Conservation (phyloP, 2,113 vertebrate species). For the Nothobranchius furzeri region DNA sequence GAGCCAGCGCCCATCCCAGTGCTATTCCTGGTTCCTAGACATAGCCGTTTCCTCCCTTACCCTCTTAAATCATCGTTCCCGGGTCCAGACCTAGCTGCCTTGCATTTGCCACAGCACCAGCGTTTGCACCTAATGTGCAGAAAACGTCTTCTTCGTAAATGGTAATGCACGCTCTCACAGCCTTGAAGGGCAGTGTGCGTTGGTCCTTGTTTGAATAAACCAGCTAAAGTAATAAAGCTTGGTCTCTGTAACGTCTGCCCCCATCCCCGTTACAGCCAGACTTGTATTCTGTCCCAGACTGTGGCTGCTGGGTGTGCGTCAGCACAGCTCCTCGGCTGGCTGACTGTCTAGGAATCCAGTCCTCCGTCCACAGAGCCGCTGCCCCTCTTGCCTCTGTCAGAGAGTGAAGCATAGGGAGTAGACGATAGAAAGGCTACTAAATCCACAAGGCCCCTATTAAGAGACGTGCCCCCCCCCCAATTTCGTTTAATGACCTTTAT, state of each 20-base stretch:
- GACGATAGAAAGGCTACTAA: constrained; percentile 67
- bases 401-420: constrained; percentile 32
- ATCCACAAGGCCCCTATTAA: constrained; percentile 76
- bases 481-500: constrained; percentile 79
- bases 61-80: constrained; percentile 60
- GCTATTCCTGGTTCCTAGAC: constrained; percentile 51
- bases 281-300: constrained; percentile 76
- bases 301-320: constrained; percentile 75
- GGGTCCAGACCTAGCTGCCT: constrained; percentile 37
- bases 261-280: constrained; percentile 57
- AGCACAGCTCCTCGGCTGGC: constrained; percentile 70
- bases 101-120: constrained; percentile 34
- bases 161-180: constrained; percentile 15
- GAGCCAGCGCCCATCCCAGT: constrained; percentile 49
- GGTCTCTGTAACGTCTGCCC: constrained; percentile 56
- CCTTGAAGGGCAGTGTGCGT: constrained; percentile 34
- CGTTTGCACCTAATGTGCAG: constrained; percentile 25
- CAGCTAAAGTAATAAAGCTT: constrained; percentile 66
- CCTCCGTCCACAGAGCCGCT: constrained; percentile 55
- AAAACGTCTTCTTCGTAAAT: constrained; percentile 18
- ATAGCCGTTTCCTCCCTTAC: constrained; percentile 43
- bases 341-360: constrained; percentile 73
- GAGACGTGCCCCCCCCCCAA: constrained; percentile 65
- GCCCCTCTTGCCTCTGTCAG: constrained; percentile 45
- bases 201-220: constrained; percentile 65